phyloP scores from a whole-genome alignment of 2,888 invertebrate genomes.

The Leucozona laternaria region DNA sequence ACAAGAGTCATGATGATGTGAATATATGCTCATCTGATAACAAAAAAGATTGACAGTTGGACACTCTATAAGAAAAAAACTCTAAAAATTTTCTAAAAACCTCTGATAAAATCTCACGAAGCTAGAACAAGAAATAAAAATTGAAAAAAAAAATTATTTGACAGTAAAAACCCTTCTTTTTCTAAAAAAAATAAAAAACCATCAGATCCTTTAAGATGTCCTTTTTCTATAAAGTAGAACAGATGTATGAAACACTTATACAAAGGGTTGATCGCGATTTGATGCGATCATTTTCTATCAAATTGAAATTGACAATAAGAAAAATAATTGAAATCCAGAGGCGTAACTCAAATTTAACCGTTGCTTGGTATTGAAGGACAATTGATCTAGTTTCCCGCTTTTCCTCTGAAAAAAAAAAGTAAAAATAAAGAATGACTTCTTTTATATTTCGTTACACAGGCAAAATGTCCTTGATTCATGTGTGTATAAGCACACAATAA shows the following conservation, averaged over 20 bases:
- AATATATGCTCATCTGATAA: background rate
- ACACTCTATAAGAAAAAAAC: background rate
- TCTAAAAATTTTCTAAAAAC: background rate
- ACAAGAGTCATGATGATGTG: slow-evolving; percentile 14
- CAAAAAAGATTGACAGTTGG: slow-evolving; percentile 34
- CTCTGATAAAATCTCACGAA: slow-evolving; percentile 19
- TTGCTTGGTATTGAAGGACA: slow-evolving; percentile 4
- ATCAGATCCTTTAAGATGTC: background rate
- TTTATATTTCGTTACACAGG: background rate
- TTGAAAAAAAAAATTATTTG: slow-evolving; percentile 1
- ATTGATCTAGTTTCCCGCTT: slow-evolving; percentile 30
- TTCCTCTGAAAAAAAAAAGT: background rate
- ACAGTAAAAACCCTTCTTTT: slow-evolving; percentile 26
- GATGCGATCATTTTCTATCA: slow-evolving; percentile 4
- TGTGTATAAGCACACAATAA: background rate
- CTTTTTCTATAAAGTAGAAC: slow-evolving; percentile 12
- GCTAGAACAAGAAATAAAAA: slow-evolving; percentile 5
- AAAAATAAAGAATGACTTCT: slow-evolving; percentile 5
- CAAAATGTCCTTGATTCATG: slow-evolving; percentile 13
- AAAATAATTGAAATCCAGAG: slow-evolving; percentile 26
- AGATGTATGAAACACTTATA: slow-evolving; percentile 2
- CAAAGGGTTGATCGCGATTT: slow-evolving; percentile 36
- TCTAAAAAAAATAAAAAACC: background rate
- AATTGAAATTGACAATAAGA: slow-evolving; percentile 24
- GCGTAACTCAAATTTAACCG: slow-evolving; percentile 3